Percentiles rank a stretch among this genome's conserved stretches.
phyloP scores from a whole-genome alignment of 1,140 invertebrate genomes.

The Odontomachus brunneus region DNA sequence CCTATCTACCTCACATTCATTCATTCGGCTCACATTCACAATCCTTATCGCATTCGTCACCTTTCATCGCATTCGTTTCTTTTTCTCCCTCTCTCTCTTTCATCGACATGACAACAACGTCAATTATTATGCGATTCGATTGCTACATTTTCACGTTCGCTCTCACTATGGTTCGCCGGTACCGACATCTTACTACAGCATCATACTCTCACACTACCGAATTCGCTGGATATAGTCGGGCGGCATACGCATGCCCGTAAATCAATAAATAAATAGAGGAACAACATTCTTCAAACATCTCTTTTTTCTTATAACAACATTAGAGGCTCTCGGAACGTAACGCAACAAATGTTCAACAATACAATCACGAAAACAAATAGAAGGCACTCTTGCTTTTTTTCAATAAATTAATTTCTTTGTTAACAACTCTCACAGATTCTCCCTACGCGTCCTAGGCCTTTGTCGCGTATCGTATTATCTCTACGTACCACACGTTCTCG shows the following conservation, averaged over 20 bases:
- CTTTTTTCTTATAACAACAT: constrained; percentile 83
- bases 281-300: constrained; percentile 82
- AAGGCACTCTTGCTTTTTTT: constrained; percentile 84
- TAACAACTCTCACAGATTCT: constrained; percentile 77
- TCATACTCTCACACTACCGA: constrained; percentile 75
- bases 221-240: constrained; percentile 75
- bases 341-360: constrained; percentile 84
- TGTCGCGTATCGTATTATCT: constrained; percentile 68
- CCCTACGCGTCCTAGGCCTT: constrained; percentile 76
- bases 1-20: constrained; percentile 1
- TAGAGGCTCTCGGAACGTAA: constrained; percentile 85
- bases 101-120: constrained; percentile 21
- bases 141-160: constrained; percentile 61
- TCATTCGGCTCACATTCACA: constrained; percentile 30
- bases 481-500: constrained; percentile 52
- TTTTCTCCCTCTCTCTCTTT: constrained; percentile 21
- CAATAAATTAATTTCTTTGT: constrained; percentile 82
- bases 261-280: constrained; percentile 84
- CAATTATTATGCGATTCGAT: constrained; percentile 21
- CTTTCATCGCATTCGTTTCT: constrained; percentile 59
- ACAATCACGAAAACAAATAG: constrained; percentile 85
- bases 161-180: constrained; percentile 40
- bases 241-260: constrained; percentile 68
- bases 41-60: constrained; percentile 60
- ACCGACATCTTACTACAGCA: constrained; percentile 54